phyloP scores from a whole-genome alignment of 64 coral and sea anemone genomes.

The Exaiptasia diaphana region DNA sequence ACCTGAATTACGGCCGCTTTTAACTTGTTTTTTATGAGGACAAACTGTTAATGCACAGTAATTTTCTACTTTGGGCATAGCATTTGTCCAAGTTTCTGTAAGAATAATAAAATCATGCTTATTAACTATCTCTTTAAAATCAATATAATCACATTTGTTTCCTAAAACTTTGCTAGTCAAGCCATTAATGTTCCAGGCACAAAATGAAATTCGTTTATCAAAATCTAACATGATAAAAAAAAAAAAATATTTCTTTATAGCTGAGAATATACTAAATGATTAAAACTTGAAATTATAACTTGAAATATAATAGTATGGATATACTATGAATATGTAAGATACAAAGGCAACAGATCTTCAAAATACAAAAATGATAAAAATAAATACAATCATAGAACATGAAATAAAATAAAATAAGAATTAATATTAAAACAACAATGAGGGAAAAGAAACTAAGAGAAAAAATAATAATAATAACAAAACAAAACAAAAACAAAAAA shows the following conservation, averaged over 20 bases:
- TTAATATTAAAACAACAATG: not conserved
- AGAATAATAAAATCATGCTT: not conserved
- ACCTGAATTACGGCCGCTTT: not conserved
- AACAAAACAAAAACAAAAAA: not conserved
- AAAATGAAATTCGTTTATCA: not conserved
- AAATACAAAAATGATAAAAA: not conserved
- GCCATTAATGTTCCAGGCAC: not conserved
- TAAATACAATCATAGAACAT: not conserved
- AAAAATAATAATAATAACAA: constrained; percentile 7
- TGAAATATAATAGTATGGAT: no score
- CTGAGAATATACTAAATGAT: not conserved
- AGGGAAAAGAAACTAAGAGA: not conserved
- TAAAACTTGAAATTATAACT: no score
- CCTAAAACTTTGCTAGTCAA: not conserved
- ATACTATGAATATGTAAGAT: not conserved
- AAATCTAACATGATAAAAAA: constrained; percentile 8
- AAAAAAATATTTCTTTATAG: not conserved
- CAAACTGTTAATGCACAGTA: not conserved
- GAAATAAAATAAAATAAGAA: not conserved
- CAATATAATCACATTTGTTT: not conserved
- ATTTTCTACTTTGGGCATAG: not conserved
- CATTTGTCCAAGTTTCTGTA: not conserved
- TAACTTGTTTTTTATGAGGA: not conserved
- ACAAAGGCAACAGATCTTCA: not conserved
- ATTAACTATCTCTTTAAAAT: not conserved